Evolutionary conservation across 2,113 vertebrate genomes (phyloP).

Genomic region (Corythornis cristatus): DNA sequence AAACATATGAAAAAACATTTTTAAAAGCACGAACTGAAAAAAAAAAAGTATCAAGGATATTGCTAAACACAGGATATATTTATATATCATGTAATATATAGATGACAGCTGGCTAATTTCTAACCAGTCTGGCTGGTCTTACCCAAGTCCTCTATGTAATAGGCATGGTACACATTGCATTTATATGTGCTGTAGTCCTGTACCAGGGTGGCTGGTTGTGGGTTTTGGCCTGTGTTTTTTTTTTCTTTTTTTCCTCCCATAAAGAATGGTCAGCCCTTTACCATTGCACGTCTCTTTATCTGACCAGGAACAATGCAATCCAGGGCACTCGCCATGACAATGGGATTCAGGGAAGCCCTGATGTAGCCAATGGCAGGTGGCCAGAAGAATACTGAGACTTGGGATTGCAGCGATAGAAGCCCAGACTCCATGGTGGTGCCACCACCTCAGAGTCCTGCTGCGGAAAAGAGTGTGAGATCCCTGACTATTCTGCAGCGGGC

Average conservation of each 20-base stretch:
- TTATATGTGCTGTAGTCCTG: neutral
- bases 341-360: neutral
- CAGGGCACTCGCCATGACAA: accelerated
- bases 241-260: neutral
- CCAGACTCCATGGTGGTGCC: neutral
- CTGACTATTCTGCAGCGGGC: neutral
- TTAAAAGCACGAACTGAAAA: neutral
- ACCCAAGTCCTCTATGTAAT: neutral
- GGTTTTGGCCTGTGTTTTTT: neutral
- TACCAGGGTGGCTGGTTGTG: neutral
- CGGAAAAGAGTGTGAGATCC: neutral
- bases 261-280: neutral
- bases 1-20: neutral
- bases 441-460: neutral
- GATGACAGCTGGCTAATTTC: neutral
- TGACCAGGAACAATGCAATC: neutral
- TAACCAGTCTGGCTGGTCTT: neutral
- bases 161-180: neutral
- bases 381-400: neutral
- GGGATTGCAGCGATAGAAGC: neutral
- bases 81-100: neutral
- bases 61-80: neutral
- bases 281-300: neutral
- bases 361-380: neutral
- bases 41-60: neutral